Conservation (phyloP, 1,140 invertebrate genomes). For the Drosophila sucinea region DNA sequence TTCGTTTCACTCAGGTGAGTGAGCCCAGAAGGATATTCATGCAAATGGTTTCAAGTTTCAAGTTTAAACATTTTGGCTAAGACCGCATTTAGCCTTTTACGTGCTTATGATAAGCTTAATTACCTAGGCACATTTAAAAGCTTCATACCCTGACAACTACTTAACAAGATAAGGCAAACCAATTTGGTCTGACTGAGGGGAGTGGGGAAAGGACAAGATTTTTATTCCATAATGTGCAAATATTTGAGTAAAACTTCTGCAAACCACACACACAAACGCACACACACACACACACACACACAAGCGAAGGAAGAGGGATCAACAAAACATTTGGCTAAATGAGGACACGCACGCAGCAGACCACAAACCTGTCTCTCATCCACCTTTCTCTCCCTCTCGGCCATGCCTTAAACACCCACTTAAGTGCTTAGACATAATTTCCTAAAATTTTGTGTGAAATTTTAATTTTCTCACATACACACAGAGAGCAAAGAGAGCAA, state of each 20-base stretch:
- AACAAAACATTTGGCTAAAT: conserved; percentile 17
- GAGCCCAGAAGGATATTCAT: not conserved
- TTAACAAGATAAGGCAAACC: conserved; percentile 11
- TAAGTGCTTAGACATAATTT: conserved; percentile 44
- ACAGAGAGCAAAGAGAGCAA: conserved; percentile 15
- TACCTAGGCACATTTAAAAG: conserved; percentile 2
- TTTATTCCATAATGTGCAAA: conserved; percentile 12
- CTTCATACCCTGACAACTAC: conserved; percentile 10
- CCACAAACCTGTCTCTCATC: conserved; percentile 2
- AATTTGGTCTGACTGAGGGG: not conserved
- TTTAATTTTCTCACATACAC: conserved; percentile 45
- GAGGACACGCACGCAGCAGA: conserved; percentile 12
- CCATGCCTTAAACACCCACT: conserved; percentile 44
- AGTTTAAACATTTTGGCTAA: not conserved
- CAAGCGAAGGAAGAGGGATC: conserved; percentile 21
- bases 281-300: conserved; percentile 8
- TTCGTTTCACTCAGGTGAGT: conserved; percentile 2
- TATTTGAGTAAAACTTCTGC: conserved; percentile 5
- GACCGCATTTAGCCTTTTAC: not conserved
- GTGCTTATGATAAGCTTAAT: conserved; percentile 10
- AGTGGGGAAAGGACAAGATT: not conserved
- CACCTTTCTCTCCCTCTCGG: not conserved
- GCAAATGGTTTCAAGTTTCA: not conserved
- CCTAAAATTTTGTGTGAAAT: conserved; percentile 40
- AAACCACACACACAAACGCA: conserved; percentile 9